A percentile compares a stretch with the other conserved stretches of the same genome.
These are phyloP conservation scores for Drosophila saltans DNA, from an alignment of 1,140 invertebrate genomes.

Conservation along the genomic window DNA sequence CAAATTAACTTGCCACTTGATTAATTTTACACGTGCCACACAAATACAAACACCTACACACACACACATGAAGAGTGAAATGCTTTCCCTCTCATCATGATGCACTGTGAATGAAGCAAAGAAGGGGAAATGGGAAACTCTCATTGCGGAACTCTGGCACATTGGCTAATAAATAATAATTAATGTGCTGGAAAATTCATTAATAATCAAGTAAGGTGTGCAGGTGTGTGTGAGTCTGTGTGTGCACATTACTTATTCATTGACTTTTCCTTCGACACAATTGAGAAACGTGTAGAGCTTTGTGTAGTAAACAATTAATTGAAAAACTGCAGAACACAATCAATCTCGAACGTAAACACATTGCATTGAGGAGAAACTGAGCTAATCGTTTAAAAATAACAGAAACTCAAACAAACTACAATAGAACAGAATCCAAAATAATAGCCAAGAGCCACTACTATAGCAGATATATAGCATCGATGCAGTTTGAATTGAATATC, in stretches of 20 bases:
- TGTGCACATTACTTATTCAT: slow-evolving; percentile 59
- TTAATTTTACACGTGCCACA: neutral
- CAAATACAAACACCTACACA: slow-evolving; percentile 24
- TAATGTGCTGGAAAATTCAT: slow-evolving; percentile 66
- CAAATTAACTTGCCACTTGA: slow-evolving; percentile 7
- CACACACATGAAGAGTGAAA: slow-evolving; percentile 19
- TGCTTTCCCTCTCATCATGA: neutral
- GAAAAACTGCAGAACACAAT: slow-evolving; percentile 47
- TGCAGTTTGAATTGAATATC: too few relatives aligned
- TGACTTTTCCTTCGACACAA: slow-evolving; percentile 35
- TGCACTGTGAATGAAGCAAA: neutral
- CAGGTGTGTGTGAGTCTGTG: neutral
- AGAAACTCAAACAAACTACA: neutral
- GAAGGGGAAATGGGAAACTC: slow-evolving; percentile 19
- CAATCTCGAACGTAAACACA: slow-evolving; percentile 53
- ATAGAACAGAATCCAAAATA: slow-evolving; percentile 21
- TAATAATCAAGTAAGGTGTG: slow-evolving; percentile 42
- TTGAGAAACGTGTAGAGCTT: slow-evolving; percentile 55
- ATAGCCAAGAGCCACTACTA: neutral
- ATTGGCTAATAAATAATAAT: slow-evolving; percentile 71
- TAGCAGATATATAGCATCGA: too few relatives aligned
- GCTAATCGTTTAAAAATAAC: slow-evolving; percentile 62
- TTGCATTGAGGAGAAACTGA: slow-evolving; percentile 35
- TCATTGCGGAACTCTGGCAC: slow-evolving; percentile 64
- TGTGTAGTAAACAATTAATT: slow-evolving; percentile 52